A percentile compares a stretch with the other conserved stretches of the same genome.
phyloP scores from a whole-genome alignment of 2,113 vertebrate species.

The Melanotaenia duboulayi region DNA sequence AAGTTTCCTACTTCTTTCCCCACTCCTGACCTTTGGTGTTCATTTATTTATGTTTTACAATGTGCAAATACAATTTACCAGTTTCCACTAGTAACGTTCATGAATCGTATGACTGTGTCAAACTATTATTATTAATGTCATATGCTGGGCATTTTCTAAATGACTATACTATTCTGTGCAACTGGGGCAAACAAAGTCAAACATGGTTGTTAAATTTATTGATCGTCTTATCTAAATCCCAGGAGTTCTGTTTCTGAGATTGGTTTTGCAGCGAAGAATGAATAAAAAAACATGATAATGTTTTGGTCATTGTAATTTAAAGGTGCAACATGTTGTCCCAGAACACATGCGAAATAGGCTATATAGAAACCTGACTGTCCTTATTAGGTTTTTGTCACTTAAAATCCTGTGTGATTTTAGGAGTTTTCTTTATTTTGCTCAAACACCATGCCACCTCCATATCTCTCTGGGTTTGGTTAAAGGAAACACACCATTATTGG shows the following conservation, averaged over 20 bases:
- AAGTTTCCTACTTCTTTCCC: constrained; percentile 51
- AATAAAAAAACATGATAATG: constrained; percentile 24
- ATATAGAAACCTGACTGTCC: background rate
- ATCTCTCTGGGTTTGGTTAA: constrained; percentile 66
- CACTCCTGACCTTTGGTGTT: constrained; percentile 46
- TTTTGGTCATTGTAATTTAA: constrained; percentile 7
- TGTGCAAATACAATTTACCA: constrained; percentile 2
- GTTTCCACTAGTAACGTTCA: background rate
- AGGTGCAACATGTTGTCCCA: background rate
- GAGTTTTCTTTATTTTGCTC: constrained; percentile 23
- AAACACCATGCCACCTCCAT: constrained; percentile 51
- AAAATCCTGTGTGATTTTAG: constrained; percentile 1
- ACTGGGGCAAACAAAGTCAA: background rate
- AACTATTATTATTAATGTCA: background rate
- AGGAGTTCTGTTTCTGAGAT: background rate
- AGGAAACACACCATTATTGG: constrained; percentile 73
- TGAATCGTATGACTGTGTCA: background rate
- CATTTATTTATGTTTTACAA: too few species aligned
- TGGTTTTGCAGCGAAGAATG: constrained; percentile 8
- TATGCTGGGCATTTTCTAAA: background rate
- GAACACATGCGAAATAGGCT: background rate
- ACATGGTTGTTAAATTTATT: background rate
- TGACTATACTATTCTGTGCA: constrained; percentile 5
- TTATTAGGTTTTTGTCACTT: background rate
- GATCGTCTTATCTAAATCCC: constrained; percentile 2